Conservation (phyloP, 2,113 vertebrate species). For the Columba janthina region DNA sequence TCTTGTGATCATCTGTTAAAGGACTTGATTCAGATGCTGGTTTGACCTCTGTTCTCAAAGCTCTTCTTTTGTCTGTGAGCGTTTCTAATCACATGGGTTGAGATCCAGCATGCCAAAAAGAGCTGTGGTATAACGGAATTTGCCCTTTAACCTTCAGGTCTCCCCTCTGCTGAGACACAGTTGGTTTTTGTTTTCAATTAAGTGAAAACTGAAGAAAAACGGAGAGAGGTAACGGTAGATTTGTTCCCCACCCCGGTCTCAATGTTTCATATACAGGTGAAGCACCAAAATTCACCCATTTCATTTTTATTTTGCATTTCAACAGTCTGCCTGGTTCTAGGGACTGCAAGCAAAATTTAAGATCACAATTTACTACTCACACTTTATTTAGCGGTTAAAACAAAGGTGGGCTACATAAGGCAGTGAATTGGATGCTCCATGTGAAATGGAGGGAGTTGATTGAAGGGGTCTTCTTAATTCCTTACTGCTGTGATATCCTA, state of each 20-base stretch:
- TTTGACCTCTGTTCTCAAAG: constrained; percentile 63
- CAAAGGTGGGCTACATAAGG: not conserved
- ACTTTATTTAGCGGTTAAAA: not conserved
- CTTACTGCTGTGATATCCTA: constrained; percentile 5
- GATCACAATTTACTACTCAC: not conserved
- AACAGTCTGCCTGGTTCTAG: not conserved
- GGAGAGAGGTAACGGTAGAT: constrained; percentile 31
- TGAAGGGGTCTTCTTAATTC: not conserved
- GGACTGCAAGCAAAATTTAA: not conserved
- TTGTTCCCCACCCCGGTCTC: not conserved
- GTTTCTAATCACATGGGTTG: constrained; percentile 70
- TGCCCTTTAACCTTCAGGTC: constrained; percentile 65
- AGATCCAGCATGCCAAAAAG: constrained; percentile 64
- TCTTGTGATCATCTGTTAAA: constrained; percentile 62
- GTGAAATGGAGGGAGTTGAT: not conserved
- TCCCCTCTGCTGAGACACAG: constrained; percentile 69
- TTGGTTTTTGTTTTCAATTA: constrained; percentile 68
- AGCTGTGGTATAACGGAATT: constrained; percentile 48
- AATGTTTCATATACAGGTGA: not conserved
- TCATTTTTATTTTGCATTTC: constrained; percentile 4
- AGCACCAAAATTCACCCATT: not conserved
- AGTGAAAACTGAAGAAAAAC: constrained; percentile 48
- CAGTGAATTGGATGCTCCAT: not conserved
- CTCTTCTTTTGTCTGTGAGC: constrained; percentile 54
- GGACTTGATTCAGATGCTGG: constrained; percentile 59